Percentiles rank a stretch among this genome's conserved stretches.
Evolutionary conservation across 2,797 vertebrate species (phyloP).

Genomic region (Bovichtus variegatus): DNA sequence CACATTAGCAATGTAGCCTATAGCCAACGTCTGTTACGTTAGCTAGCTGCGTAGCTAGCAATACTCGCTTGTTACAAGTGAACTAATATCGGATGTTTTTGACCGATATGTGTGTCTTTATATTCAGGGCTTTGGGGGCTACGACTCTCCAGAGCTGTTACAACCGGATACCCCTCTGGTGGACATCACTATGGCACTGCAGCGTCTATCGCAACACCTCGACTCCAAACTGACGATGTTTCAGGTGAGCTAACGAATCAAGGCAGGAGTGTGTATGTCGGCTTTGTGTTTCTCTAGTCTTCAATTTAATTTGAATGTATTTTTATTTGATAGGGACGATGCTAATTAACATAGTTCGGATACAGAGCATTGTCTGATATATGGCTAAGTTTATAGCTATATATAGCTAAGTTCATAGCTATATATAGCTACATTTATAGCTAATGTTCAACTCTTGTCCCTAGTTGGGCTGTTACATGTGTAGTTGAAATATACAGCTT

Average conservation of each 20-base stretch:
- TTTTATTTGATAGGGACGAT: no score
- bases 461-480: no score
- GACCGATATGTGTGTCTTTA: neutral
- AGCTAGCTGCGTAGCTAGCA: constrained; percentile 7
- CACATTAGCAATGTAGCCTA: neutral
- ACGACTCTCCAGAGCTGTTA: constrained; percentile 41
- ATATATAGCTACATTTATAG: no score
- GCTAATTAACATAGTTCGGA: no score
- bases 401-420: no score
- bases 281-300: neutral
- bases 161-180: constrained; percentile 26
- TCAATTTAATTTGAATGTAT: no score
- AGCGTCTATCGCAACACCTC: constrained; percentile 35
- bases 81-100: neutral
- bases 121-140: constrained; percentile 75
- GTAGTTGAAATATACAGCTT: no score
- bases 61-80: accelerated
- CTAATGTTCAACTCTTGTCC: no score
- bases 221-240: constrained; percentile 28
- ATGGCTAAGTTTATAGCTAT: no score
- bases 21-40: neutral
- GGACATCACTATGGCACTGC: constrained; percentile 66
- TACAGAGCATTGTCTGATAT: no score
- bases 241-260: constrained; percentile 38
- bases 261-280: neutral